phyloP scores from a whole-genome alignment of 2,113 vertebrate species.

The Vicugna pacos region DNA sequence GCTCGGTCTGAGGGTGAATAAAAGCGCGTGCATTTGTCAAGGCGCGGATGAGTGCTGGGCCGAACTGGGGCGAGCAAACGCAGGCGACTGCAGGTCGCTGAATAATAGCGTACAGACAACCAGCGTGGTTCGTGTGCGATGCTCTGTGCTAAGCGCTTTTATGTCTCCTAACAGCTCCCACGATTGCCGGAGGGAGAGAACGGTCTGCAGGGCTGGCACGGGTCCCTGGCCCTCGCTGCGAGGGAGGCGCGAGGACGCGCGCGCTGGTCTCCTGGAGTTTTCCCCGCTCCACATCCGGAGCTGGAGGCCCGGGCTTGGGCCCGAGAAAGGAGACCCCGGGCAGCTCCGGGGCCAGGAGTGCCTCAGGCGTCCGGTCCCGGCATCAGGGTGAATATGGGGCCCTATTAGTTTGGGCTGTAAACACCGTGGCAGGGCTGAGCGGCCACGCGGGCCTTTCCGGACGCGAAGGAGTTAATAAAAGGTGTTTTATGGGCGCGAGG shows the following conservation, averaged over 20 bases:
- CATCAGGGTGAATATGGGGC: conserved; percentile 60
- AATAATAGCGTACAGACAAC: neutral
- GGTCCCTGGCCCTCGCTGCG: too few relatives aligned
- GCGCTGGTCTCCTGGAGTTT: too few relatives aligned
- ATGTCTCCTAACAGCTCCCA: neutral
- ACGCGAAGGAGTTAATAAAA: conserved; percentile 79
- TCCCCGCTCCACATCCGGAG: too few relatives aligned
- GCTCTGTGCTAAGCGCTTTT: neutral
- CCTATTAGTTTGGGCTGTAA: conserved; percentile 72
- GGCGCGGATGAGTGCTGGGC: neutral
- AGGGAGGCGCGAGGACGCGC: neutral
- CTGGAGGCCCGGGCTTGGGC: neutral
- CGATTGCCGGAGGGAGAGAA: neutral
- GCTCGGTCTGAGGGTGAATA: neutral
- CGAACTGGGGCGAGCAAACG: neutral
- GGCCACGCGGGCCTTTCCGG: conserved; percentile 67
- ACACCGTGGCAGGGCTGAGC: conserved; percentile 59
- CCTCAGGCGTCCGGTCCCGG: neutral
- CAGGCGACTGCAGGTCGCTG: neutral
- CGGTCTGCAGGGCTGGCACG: neutral
- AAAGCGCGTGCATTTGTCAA: neutral
- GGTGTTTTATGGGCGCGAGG: conserved; percentile 75
- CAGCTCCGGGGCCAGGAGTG: neutral
- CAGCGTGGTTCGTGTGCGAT: neutral
- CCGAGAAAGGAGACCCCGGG: neutral